Conservation (phyloP, 2,888 invertebrate genomes). For the Oxyscelio sp. region DNA sequence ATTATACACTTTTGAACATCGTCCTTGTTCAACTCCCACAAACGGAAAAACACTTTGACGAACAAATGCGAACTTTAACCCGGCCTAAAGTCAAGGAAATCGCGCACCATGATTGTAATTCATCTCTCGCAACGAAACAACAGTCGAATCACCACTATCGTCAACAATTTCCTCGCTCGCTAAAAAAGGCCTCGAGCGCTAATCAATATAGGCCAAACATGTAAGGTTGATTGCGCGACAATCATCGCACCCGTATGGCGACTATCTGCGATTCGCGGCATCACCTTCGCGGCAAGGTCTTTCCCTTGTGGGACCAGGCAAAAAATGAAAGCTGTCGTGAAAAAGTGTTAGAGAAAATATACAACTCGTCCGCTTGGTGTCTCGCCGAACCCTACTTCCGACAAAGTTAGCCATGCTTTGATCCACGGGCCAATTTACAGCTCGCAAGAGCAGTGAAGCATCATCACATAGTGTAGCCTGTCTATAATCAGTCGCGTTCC, state of each 20-base stretch:
- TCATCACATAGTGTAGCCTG: conserved; percentile 58
- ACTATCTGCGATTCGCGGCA: conserved; percentile 76
- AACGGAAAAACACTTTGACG: conserved; percentile 1
- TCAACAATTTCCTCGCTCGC: conserved; percentile 34
- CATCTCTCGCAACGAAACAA: conserved; percentile 1
- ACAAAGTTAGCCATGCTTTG: conserved; percentile 51
- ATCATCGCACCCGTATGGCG: conserved; percentile 86
- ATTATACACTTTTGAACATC: conserved; percentile 14
- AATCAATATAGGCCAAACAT: conserved; percentile 72
- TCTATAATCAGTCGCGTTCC: conserved; percentile 70
- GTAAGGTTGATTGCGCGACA: conserved; percentile 77
- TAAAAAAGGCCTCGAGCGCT: conserved; percentile 74
- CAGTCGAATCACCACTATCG: conserved; percentile 21
- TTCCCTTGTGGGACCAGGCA: conserved; percentile 67
- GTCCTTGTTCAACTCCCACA: neutral
- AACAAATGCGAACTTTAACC: conserved; percentile 36
- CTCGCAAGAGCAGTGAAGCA: conserved; percentile 54
- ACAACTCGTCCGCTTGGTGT: conserved; percentile 53
- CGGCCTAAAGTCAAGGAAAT: conserved; percentile 24
- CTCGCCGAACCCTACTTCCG: conserved; percentile 41
- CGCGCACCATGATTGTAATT: conserved; percentile 15
- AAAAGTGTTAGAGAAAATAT: conserved; percentile 9
- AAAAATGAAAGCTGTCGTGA: conserved; percentile 14
- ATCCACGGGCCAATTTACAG: conserved; percentile 42
- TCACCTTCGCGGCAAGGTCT: conserved; percentile 86